Conservation (phyloP, 1,140 invertebrate species). For the Drosophila nigromelanica region DNA sequence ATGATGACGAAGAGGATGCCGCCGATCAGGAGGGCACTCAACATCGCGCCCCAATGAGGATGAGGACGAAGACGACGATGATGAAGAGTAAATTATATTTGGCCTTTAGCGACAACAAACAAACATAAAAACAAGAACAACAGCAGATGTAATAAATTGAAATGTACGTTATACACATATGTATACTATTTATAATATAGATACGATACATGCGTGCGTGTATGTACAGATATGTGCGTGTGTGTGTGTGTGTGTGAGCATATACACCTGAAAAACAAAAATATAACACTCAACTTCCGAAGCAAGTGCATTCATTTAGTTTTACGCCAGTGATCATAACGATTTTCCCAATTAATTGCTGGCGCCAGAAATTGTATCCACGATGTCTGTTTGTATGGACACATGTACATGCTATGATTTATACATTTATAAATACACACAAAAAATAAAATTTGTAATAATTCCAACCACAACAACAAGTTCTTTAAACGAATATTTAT, state of each 20-base stretch:
- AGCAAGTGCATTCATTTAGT: constrained; percentile 8
- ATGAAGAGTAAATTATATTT: constrained; percentile 50
- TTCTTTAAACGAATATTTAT: too few relatives aligned
- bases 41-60: constrained; percentile 52
- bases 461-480: too few relatives aligned
- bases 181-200: constrained; percentile 6
- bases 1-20: constrained; percentile 93
- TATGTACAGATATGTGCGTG: background rate
- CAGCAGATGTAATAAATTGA: constrained; percentile 6
- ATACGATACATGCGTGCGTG: constrained; percentile 24
- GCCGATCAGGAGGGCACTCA: constrained; percentile 84
- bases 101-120: constrained; percentile 19
- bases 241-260: constrained; percentile 6
- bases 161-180: constrained; percentile 14
- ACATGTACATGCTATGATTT: constrained; percentile 27
- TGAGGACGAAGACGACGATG: constrained; percentile 63
- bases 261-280: constrained; percentile 4
- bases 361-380: constrained; percentile 3
- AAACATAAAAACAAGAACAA: background rate
- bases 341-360: constrained; percentile 14
- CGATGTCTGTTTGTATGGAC: constrained; percentile 10
- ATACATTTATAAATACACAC: constrained; percentile 36
- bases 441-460: constrained; percentile 4
- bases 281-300: constrained; percentile 13
- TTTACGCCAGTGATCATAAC: constrained; percentile 7